phyloP scores from a whole-genome alignment of 1,140 invertebrate species.

The Trichonephila clavata region DNA sequence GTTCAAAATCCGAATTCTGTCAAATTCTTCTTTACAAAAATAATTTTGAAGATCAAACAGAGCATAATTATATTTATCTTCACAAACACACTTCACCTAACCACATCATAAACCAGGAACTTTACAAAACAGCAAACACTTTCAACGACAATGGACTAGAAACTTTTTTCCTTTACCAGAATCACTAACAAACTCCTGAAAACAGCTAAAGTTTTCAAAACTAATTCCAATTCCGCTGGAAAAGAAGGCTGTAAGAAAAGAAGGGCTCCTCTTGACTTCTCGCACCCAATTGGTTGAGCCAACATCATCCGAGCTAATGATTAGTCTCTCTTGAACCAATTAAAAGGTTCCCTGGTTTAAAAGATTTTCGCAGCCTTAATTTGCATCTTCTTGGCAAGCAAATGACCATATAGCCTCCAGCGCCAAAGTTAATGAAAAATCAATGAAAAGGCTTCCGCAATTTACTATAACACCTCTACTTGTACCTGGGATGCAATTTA shows the following conservation, averaged over 20 bases:
- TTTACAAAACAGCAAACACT: neutral
- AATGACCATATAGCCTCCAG: slow-evolving; percentile 6
- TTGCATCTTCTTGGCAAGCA: slow-evolving; percentile 26
- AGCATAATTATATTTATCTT: neutral
- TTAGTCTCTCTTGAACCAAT: slow-evolving; percentile 33
- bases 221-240: neutral
- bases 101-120: too few relatives aligned
- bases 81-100: too few relatives aligned
- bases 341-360: slow-evolving; percentile 41
- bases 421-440: slow-evolving; percentile 41
- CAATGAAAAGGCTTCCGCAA: neutral
- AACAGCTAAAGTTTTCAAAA: neutral
- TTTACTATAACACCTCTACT: slow-evolving; percentile 19
- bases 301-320: slow-evolving; percentile 40
- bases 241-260: neutral
- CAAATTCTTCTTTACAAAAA: neutral
- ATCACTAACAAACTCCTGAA: neutral
- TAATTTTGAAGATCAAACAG: neutral
- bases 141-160: neutral
- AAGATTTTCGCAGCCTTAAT: slow-evolving; percentile 31
- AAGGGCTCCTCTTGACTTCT: neutral
- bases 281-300: slow-evolving; percentile 23
- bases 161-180: neutral
- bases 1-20: neutral
- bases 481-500: slow-evolving; percentile 7